Evolutionary conservation across 2,888 invertebrate genomes (phyloP), one percentile per base, ranked within the genome.

Genomic region (Fragum whitleyi): DNA sequence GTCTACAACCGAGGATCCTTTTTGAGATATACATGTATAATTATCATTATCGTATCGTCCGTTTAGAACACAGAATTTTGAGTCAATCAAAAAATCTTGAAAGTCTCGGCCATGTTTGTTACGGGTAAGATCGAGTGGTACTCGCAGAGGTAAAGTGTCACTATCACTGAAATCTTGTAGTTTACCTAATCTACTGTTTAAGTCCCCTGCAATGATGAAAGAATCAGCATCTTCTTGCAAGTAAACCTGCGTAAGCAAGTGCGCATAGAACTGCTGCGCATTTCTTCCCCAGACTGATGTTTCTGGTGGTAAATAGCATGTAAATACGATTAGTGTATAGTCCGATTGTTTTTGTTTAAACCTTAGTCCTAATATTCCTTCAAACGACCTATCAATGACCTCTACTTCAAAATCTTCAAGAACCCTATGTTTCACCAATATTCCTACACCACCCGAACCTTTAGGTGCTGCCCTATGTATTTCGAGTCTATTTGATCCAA

Each of bases 361-460:
- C 42, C 72, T 59, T 23, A 73, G 0, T 6, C 26, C 51, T 36
- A 80, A 42, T 21, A 72, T 59, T 0, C 68, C 68, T 16, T 80
- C 80, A 42, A 32, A 59, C 16, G 69, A 53, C 69, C 68, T 80
- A 36, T 80, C 80, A 26, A 69, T 59, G 14, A 76, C 36, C 21
- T 55, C 21, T n/a, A 69, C 61, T 23, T 75, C 21, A 69, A 67
- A 76, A 36, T 69, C 32, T 3, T 72, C 47, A n/a, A 28, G 23
- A 16, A 76, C 1, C n/a, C 55, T 68, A 2, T 61, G 0, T 61
- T 73, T 68, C 9, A 76, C 16, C 19, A 75, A 42, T 7, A 80
- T 6, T 2, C 80, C 76, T 53, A 80, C 80, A 51, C 76, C 80
- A 0, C 80, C 80, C 1, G 80, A 80, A 21, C 57, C 72, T 59